Conservation (phyloP, 2,113 vertebrate genomes). For the Thalassoma bifasciatum region DNA sequence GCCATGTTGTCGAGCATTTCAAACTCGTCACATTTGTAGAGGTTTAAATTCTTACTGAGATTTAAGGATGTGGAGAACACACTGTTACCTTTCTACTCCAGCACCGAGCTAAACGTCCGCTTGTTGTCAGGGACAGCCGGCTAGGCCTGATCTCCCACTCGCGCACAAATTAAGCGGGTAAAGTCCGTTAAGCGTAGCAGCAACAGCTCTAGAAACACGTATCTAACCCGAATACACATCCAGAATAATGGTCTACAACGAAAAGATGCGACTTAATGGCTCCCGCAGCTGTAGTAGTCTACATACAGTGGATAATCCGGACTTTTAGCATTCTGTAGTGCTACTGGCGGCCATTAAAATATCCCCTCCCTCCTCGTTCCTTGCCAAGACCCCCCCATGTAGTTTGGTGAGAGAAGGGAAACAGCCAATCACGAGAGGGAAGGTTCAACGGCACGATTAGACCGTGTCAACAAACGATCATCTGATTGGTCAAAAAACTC, state of each 20-base stretch:
- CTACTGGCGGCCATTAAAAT: constrained; percentile 81
- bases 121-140: constrained; percentile 76
- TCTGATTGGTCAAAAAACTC: constrained; percentile 65
- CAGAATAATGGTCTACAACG: background rate
- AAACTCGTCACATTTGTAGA: accelerated
- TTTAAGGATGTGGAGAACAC: background rate
- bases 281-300: background rate
- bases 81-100: constrained; percentile 71
- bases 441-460: background rate
- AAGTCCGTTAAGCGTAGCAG: constrained; percentile 54
- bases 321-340: constrained; percentile 72
- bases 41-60: background rate
- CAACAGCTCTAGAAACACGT: constrained; percentile 60
- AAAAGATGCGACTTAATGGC: background rate
- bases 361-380: constrained; percentile 79
- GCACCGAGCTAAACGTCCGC: constrained; percentile 58
- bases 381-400: constrained; percentile 47
- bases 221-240: background rate
- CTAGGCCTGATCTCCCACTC: constrained; percentile 67
- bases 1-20: background rate
- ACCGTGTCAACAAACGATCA: constrained; percentile 31
- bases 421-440: constrained; percentile 60
- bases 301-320: constrained; percentile 61
- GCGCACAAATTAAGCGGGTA: constrained; percentile 73
- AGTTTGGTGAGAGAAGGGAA: constrained; percentile 25